A percentile compares a stretch with the other conserved stretches of the same genome.
Conservation (phyloP, 2,797 vertebrate species). For the Furcifer pardalis region DNA sequence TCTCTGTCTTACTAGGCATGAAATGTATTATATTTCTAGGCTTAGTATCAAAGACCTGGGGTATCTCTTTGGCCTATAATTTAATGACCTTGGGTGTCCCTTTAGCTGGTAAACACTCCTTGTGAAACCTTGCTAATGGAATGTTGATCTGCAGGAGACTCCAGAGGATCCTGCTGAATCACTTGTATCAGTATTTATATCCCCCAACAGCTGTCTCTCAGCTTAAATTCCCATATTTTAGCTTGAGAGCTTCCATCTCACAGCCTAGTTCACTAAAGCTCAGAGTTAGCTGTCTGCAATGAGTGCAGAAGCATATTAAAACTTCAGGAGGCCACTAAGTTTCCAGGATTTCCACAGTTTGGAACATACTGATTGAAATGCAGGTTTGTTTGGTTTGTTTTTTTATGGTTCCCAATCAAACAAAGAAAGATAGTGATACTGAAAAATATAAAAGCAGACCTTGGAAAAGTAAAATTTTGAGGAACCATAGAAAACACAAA, state of each 20-base stretch:
- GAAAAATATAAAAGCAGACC: not conserved
- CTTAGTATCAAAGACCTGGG: slow-evolving; percentile 1
- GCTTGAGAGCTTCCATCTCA: not conserved
- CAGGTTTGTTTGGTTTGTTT: no score
- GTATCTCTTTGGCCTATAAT: slow-evolving; percentile 22
- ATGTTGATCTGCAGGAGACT: slow-evolving; percentile 16
- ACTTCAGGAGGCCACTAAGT: not conserved
- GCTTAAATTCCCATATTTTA: slow-evolving; percentile 28
- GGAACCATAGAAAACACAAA: no score
- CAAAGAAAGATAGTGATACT: no score
- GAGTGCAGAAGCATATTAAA: not conserved
- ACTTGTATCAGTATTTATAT: slow-evolving; percentile 36
- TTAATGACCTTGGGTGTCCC: slow-evolving; percentile 34
- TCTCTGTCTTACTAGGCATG: not conserved
- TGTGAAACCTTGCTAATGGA: slow-evolving; percentile 27
- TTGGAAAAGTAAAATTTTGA: not conserved
- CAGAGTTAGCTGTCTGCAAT: not conserved
- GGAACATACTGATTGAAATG: not conserved
- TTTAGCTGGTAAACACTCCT: slow-evolving; percentile 30
- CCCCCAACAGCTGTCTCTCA: slow-evolving; percentile 33
- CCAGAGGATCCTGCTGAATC: slow-evolving; percentile 28
- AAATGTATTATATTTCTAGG: not conserved
- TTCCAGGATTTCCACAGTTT: not conserved
- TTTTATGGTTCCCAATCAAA: no score
- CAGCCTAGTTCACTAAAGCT: not conserved